phyloP scores from a whole-genome alignment of 2,888 invertebrate genomes.

The Rotaria magnacalcarata region DNA sequence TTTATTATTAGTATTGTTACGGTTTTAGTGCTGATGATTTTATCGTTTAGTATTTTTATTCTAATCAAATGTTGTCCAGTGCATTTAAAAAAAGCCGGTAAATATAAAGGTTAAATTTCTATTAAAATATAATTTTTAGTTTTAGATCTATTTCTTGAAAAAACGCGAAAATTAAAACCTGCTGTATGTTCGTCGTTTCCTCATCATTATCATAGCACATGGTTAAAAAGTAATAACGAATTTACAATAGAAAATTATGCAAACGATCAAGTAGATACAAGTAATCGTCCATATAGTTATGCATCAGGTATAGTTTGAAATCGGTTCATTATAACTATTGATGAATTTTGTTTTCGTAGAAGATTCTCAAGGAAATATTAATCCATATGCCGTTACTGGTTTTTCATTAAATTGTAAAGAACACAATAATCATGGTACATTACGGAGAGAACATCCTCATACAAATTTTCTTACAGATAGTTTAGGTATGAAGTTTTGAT shows the following conservation, averaged over 20 bases:
- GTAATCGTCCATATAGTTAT: not conserved
- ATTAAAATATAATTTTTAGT: not conserved
- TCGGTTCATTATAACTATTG: no score
- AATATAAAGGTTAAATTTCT: not conserved
- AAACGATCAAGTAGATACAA: not conserved
- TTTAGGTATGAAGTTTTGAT: not conserved
- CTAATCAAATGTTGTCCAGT: not conserved
- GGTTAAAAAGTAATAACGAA: constrained; percentile 33
- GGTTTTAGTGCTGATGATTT: no score
- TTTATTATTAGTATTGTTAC: not conserved
- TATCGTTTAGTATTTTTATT: no score
- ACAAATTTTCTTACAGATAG: not conserved
- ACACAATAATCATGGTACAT: not conserved
- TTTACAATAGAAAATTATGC: constrained; percentile 15
- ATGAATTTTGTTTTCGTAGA: not conserved
- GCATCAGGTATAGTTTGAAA: constrained; percentile 2
- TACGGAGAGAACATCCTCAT: not conserved
- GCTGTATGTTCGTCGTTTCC: not conserved
- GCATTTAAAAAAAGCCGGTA: not conserved
- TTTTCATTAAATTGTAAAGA: not conserved
- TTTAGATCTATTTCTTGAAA: not conserved
- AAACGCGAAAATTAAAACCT: constrained; percentile 33
- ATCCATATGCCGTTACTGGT: constrained; percentile 6
- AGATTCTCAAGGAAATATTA: constrained; percentile 37
- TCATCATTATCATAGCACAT: not conserved